Base-by-base conservation (phyloP, 2,888 invertebrate genomes). In the Nymphalis polychloros region DNA sequence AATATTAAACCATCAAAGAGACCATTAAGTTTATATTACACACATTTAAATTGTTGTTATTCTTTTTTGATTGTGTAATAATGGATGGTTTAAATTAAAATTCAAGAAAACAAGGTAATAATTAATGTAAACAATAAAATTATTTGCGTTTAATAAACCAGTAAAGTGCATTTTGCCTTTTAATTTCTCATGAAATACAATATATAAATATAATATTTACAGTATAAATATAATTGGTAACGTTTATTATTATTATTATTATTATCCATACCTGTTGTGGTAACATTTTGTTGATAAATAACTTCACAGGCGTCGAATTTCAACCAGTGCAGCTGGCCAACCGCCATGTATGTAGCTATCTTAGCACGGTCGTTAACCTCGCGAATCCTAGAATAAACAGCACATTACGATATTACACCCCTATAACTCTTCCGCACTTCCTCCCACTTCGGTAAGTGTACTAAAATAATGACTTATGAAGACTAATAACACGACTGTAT, bases 391-490 rank as follows among this genome's bases (percentile, higher is more conserved):
- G 76, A 77, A 78, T 78, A 78, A 78, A 75, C 74, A 73, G 67
- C 63, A 67, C 70, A 71, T 69, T 72, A 70, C 64, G 64, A 68
- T 73, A 73, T 73, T 74, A 73, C 69, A 73, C 70, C 72, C 71
- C 59, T 70, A 71, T 69, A 70, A 74, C 72, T 74, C 77, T 75
- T 75, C 74, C 75, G 70, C 64, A 75, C 75, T 75, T 77, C 75
- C 72, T 72, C 66, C 52, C 41, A 65, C 60, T 60, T 55, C 59
- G 46, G 59, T 65, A 41, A 35, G 2, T 10, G 10, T 41, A 64
- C 69, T 76, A 79, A 87, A 81, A 82, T 83, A 82, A 84, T 83
- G 83, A 88, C 77, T 81, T 83, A 84, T 84, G 81, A 79, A 74
- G 72, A 74, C 71, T 71, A 76, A 77, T 78, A 81, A 81, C 80